Evolutionary conservation across 2,888 invertebrate species (phyloP), one percentile per base, ranked within the genome.

Genomic region (Pandemis corylana): DNA sequence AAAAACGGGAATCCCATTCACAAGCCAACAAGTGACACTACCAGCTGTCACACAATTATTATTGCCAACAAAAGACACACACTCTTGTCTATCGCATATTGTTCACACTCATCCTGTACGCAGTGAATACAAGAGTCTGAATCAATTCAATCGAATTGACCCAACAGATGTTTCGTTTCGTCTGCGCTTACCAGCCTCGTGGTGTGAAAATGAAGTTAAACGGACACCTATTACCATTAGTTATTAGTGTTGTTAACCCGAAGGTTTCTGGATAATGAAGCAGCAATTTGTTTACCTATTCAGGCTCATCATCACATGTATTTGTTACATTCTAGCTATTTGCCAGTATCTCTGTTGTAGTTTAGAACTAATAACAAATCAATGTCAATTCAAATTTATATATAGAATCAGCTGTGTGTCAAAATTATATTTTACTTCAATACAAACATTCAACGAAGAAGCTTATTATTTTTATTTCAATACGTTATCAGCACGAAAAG

Each of bases 121-220:
- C 62, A n/a, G 28, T 28, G 46, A 59, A 68, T 61, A 36, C 36
- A 44, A 9, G 42, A 20, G 42, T 42, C 28, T 70, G 51, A 74
- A 70, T 65, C 69, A 70, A 63, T 67, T 71, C 44, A 75, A 75
- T 75, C 65, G 56, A 75, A 62, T 71, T 71, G 75, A 71, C 75
- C 75, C 62, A 46, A 41, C 53, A 66, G 28, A 53, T 70, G 65
- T 71, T 63, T 36, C 44, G 66, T 71, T 63, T 36, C 44, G 66
- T 66, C 70, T 70, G 61, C 28, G 42, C 7, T 61, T 69, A 74
- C 42, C 62, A 66, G 49, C 44, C 51, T 65, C 41, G 56, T 49
- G 28, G 61, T 15, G 28, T 66, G 61, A 10, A 66, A 66, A 66
- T 59, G n/a, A 61, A 28, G n/a, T 68, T 44, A 70, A 41, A 53